Conservation (phyloP, 35 echinoderm and acorn worm species). For the Amphiura filiformis region DNA sequence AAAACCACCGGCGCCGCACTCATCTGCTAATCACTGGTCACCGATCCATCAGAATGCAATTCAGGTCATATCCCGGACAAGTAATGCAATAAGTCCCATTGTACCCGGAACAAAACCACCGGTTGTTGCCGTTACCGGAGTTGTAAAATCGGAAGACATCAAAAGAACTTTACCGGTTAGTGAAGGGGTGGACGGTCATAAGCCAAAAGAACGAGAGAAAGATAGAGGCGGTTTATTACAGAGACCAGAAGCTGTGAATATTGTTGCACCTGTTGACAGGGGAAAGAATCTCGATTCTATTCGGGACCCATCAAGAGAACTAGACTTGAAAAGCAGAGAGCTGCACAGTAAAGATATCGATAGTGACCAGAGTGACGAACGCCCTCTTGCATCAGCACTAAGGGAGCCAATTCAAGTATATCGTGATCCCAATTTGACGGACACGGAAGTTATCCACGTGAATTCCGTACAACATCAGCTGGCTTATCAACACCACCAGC, state of each 20-base stretch:
- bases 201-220: conserved; percentile 8
- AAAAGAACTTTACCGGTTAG: neutral
- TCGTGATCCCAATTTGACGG: conserved; percentile 83
- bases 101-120: neutral
- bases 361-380: neutral
- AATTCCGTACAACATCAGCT: conserved; percentile 87
- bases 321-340: neutral
- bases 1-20: neutral
- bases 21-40: conserved; percentile 16
- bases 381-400: conserved; percentile 17
- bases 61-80: neutral
- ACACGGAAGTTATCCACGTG: conserved; percentile 84
- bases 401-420: conserved; percentile 79
- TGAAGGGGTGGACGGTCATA: neutral
- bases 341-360: neutral
- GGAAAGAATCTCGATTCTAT: no score
- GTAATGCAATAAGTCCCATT: conserved; percentile 10
- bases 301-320: neutral
- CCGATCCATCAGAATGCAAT: neutral
- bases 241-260: neutral
- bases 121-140: conserved; percentile 10
- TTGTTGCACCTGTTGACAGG: neutral
- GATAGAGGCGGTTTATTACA: neutral
- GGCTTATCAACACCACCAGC: conserved; percentile 34
- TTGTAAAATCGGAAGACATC: neutral